Evolutionary conservation across 2,888 invertebrate species (phyloP), one percentile per base, ranked within the genome.

Genomic region (Drosophila mulleri): DNA sequence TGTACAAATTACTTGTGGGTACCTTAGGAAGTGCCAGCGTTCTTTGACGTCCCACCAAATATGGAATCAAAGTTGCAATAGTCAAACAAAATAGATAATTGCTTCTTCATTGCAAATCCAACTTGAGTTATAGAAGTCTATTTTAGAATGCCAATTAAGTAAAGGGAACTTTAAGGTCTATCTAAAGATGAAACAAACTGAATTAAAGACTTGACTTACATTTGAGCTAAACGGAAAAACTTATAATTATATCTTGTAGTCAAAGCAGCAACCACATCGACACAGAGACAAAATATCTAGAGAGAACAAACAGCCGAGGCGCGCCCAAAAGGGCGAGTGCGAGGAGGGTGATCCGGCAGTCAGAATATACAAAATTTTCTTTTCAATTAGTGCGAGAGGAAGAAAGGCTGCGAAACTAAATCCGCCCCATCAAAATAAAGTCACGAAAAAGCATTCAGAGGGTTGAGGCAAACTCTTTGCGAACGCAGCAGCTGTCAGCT

Each of bases 351-450:
- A 20, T 32, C 11, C 53, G 44, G 1, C 52, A 53, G 26, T 20
- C 18, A 29, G 41, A 61, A 41, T 60, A 76, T 59, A 89, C 67
- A 87, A 80, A 76, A 82, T 87, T 85, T 80, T 82, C 80, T 65
- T 79, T 89, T 89, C 84, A 89, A 86, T 86, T 86, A 89, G 72
- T 66, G 67, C 64, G 65, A 67, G 60, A 60, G 60, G 52, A 62
- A 50, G 67, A 75, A 73, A 68, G 71, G 62, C 72, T 56, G 72
- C 60, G 76, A 65, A 68, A 73, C 81, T 71, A 78, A 80, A 71
- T 73, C 71, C 67, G 53, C 18, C 48, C 54, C 71, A 69, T 71
- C 73, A 83, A 80, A 88, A 79, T 66, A 72, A 76, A 84, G 64
- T 66, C 26, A 26, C 20, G 53, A 41, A 62, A 59, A 54, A 60